Evolutionary conservation across 1,140 invertebrate species (phyloP).

Genomic region (Nomia melanderi): DNA sequence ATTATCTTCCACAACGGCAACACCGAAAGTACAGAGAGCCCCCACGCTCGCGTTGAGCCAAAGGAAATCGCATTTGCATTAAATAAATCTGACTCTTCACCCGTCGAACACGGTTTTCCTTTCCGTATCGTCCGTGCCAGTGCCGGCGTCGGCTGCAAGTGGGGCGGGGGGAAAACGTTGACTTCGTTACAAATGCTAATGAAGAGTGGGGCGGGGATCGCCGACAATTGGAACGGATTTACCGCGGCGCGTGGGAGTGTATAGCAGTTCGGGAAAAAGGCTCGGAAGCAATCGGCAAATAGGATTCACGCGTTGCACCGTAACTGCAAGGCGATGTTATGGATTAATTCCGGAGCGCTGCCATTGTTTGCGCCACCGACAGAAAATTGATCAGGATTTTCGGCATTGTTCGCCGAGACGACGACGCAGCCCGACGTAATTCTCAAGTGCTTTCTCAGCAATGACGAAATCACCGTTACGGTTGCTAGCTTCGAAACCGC

Average conservation of each 20-base stretch:
- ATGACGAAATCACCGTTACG: slow-evolving; percentile 11
- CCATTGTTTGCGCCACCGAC: slow-evolving; percentile 23
- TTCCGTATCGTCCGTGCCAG: neutral
- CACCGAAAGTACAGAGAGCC: no score
- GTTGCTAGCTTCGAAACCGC: neutral
- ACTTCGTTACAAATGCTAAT: slow-evolving; percentile 40
- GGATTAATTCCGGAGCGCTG: slow-evolving; percentile 34
- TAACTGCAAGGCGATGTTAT: slow-evolving; percentile 32
- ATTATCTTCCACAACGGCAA: no score
- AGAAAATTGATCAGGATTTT: slow-evolving; percentile 36
- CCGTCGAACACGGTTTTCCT: neutral
- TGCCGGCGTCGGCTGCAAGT: no score
- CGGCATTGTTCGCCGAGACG: neutral
- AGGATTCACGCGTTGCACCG: slow-evolving; percentile 37
- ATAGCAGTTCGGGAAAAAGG: neutral
- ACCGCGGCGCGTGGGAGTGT: neutral
- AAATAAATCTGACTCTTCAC: neutral
- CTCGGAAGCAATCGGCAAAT: slow-evolving; percentile 3
- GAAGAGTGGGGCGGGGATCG: slow-evolving; percentile 29
- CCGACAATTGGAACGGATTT: slow-evolving; percentile 40
- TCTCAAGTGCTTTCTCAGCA: slow-evolving; percentile 2
- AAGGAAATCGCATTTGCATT: neutral
- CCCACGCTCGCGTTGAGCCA: neutral
- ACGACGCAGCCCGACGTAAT: neutral
- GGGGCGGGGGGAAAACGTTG: slow-evolving; percentile 3